Evolutionary conservation across 2,113 vertebrate genomes (phyloP).

Genomic region (Oceanites oceanicus): DNA sequence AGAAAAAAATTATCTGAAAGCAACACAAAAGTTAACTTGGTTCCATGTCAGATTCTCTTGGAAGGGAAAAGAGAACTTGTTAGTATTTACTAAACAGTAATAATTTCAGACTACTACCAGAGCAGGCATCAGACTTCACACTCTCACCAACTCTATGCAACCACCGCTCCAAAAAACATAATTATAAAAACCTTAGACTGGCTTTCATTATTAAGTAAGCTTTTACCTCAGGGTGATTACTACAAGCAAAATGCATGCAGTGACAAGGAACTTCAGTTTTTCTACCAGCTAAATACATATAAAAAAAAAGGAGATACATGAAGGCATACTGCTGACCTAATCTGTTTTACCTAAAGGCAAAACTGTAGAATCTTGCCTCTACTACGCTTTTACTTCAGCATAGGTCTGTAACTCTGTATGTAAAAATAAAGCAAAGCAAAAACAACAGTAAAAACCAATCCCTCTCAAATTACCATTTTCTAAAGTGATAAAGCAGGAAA

Average conservation of each 20-base stretch:
- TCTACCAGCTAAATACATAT: not conserved
- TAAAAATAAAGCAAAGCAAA: not conserved
- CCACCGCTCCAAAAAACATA: not conserved
- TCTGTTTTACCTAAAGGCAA: not conserved
- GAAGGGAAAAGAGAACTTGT: not conserved
- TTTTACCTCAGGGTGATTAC: not conserved
- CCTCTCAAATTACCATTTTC: not conserved
- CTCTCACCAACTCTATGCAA: not conserved
- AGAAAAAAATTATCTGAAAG: not conserved
- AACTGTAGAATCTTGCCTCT: not conserved
- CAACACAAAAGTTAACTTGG: not conserved
- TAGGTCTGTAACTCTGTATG: not conserved
- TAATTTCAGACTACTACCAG: not conserved
- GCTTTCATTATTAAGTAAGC: slow-evolving; percentile 11
- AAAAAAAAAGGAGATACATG: not conserved
- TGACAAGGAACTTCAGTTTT: not conserved
- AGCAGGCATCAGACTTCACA: not conserved
- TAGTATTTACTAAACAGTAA: not conserved
- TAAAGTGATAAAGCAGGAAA: not conserved
- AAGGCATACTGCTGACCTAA: not conserved
- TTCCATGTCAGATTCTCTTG: not conserved
- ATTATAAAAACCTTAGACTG: not conserved
- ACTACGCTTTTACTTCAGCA: not conserved
- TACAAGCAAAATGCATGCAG: not conserved
- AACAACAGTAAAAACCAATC: not conserved